Percentiles rank a stretch among this genome's conserved stretches.
Conservation (phyloP, 2,113 vertebrate species). For the Lophochroa leadbeateri region DNA sequence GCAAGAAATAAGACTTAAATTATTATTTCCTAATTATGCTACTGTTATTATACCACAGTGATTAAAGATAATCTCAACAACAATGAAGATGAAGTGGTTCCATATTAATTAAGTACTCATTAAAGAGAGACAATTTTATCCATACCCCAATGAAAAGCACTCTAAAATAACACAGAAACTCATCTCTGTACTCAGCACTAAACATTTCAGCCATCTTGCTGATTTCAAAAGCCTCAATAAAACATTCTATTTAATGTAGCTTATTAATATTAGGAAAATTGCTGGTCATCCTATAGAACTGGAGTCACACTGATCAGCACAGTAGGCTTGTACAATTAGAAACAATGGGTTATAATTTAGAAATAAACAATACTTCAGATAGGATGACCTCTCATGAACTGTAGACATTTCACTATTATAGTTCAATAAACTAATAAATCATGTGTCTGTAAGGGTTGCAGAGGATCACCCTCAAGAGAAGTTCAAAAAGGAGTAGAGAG, state of each 20-base stretch:
- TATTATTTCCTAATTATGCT: conserved; percentile 13
- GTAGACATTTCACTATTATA: neutral
- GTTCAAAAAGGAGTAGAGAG: neutral
- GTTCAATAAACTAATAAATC: neutral
- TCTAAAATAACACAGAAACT: neutral
- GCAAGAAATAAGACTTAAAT: neutral
- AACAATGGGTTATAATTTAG: neutral
- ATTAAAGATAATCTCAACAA: conserved; percentile 20
- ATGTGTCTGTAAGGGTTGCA: neutral
- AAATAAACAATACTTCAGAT: neutral
- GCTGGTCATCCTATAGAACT: neutral
- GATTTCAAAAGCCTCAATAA: neutral
- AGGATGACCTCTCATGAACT: neutral
- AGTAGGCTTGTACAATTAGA: neutral
- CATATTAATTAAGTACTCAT: neutral
- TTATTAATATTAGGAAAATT: neutral
- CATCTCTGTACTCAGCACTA: neutral
- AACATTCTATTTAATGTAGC: neutral
- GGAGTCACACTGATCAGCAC: neutral
- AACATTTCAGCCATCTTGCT: neutral
- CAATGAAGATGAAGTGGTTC: neutral
- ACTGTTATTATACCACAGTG: neutral
- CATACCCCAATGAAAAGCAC: neutral
- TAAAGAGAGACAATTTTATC: neutral
- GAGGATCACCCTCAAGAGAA: neutral